Base-by-base conservation (phyloP, 64 coral and sea anemone species). In the Montipora capricornis region DNA sequence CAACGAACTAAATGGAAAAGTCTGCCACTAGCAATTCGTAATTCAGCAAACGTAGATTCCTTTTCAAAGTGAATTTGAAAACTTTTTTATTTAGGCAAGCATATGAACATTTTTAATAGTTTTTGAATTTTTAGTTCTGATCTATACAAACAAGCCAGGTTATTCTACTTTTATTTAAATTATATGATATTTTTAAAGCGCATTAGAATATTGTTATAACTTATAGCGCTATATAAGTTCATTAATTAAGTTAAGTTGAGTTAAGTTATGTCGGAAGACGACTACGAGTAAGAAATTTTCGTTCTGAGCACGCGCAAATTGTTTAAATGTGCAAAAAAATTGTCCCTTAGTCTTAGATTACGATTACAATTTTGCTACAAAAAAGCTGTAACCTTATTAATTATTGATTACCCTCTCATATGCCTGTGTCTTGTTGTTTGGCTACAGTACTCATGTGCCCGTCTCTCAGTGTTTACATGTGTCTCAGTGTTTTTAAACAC, bases 91-190 rank as follows among this genome's bases (percentile, higher is more conserved):
- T 79, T 44, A 44, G 77, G 77, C 77, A 47, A 79, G 77, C 77
- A 79, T 79, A 79, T 79, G 77, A 79, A 79, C 77, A 79, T 79
- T 79, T 79, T 20, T 79, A 79, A 79, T 79, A 79, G 77, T 79
- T 79, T 48, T 79, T 79, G 77, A 79, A 79, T 79, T 79, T 79
- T 49, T 79, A 79, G 77, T 52, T 79, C 11, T 79, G 49, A 52
- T 79, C 77, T 52, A 79, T 79, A 52, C 49, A 79, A 79, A 79
- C 49, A 79, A 79, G 77, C 44, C 44, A 79, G 77, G 77, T 79
- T 79, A 79, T 79, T 79, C 49, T 79, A 79, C 12, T 79, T 79
- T 79, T 79, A 79, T 79, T 79, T 52, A 79, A 79, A 79, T 79
- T 79, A 79, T 79, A 79, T 79, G 77, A 47, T 79, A 79, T 79